Conservation (phyloP, 2,797 vertebrate species). For the Bryconaethiops microstoma region DNA sequence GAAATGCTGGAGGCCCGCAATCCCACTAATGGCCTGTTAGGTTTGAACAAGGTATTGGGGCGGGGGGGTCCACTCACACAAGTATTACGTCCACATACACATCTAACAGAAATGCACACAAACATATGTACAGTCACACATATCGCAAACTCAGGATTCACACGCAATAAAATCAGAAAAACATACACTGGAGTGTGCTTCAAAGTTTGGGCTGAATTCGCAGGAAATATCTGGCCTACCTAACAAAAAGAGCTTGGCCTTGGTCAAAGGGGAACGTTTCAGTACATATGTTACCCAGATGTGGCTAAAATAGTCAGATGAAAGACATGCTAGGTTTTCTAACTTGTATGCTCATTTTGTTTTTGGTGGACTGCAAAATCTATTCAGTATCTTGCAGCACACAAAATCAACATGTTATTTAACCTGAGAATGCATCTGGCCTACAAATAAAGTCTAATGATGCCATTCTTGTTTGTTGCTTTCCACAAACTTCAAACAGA, state of each 20-base stretch:
- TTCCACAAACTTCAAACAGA: too few relatives aligned
- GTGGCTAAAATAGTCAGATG: slow-evolving; percentile 33
- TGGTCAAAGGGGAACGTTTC: slow-evolving; percentile 2
- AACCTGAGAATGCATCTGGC: background rate
- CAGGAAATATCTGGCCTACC: slow-evolving; percentile 14
- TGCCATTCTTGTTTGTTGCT: background rate
- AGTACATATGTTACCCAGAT: slow-evolving; percentile 49
- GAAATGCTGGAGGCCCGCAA: slow-evolving; percentile 84
- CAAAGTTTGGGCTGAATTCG: slow-evolving; percentile 19
- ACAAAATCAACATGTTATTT: background rate
- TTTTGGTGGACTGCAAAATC: slow-evolving; percentile 8
- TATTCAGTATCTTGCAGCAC: background rate
- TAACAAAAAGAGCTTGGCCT: background rate
- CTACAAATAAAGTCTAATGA: background rate
- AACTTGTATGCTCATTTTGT: slow-evolving; percentile 14
- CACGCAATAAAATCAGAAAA: slow-evolving; percentile 1
- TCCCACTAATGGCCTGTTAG: slow-evolving; percentile 86
- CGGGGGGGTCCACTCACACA: slow-evolving; percentile 27
- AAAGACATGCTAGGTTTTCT: slow-evolving; percentile 29
- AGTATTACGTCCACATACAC: slow-evolving; percentile 30
- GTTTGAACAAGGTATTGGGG: slow-evolving; percentile 81
- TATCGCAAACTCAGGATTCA: background rate
- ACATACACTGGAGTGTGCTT: background rate
- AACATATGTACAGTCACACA: slow-evolving; percentile 21
- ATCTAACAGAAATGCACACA: slow-evolving; percentile 36